Conservation (phyloP, 2,888 invertebrate species). For the Carabus problematicus region DNA sequence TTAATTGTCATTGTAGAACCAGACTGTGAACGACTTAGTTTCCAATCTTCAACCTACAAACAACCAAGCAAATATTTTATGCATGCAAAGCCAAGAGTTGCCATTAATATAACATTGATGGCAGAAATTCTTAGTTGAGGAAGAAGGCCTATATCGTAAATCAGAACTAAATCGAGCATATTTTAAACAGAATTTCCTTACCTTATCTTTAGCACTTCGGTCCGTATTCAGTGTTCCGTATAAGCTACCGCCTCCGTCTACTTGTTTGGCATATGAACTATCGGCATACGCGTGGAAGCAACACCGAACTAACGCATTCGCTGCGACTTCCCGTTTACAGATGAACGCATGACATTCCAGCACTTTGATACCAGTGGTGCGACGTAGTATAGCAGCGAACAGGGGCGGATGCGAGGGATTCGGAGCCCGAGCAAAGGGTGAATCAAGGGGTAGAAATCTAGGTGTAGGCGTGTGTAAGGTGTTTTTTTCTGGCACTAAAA, state of each 20-base stretch:
- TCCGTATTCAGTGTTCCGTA: slow-evolving; percentile 57
- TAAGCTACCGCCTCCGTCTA: slow-evolving; percentile 64
- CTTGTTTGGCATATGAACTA: slow-evolving; percentile 87
- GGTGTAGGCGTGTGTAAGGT: slow-evolving; percentile 71
- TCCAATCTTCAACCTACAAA: slow-evolving; percentile 65
- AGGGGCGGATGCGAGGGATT: slow-evolving; percentile 94
- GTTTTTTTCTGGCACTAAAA: slow-evolving; percentile 60
- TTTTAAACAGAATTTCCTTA: slow-evolving; percentile 44
- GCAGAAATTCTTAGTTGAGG: too few relatives aligned
- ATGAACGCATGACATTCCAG: slow-evolving; percentile 99
- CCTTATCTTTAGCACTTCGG: slow-evolving; percentile 56
- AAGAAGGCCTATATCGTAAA: neutral
- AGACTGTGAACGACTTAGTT: slow-evolving; percentile 61
- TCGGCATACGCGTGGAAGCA: slow-evolving; percentile 98
- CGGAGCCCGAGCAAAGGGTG: slow-evolving; percentile 92
- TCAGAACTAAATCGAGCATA: neutral
- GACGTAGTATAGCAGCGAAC: slow-evolving; percentile 93
- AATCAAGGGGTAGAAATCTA: slow-evolving; percentile 92
- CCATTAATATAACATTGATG: too few relatives aligned
- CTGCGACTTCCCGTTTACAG: slow-evolving; percentile 94
- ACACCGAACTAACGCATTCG: slow-evolving; percentile 95
- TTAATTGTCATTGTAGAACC: slow-evolving; percentile 69
- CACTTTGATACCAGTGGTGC: slow-evolving; percentile 96
- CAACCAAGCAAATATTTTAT: neutral
- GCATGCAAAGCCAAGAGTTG: neutral